Base-by-base conservation (phyloP, 2,888 invertebrate genomes). In the Phortica magna region DNA sequence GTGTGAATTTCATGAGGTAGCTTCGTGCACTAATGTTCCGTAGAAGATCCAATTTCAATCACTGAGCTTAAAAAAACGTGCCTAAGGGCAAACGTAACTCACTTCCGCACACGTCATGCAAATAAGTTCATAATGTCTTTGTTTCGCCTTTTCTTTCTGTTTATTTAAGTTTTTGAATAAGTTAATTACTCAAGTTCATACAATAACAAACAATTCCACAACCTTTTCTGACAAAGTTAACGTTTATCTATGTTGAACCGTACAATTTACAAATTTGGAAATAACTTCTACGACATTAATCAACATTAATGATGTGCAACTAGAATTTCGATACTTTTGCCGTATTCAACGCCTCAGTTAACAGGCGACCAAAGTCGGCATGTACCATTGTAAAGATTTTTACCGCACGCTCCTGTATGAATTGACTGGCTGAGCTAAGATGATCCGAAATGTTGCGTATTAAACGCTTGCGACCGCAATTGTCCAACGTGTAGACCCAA, bases 371-470 rank as follows among this genome's bases (percentile, higher is more conserved):
- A 77, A 97, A 94, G 73, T 96, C 96, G 0, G 95, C 93, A 91
- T 98, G 96, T 0, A 96, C 96, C 88, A 96, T 94, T 41, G 94
- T 92, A 90, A 98, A 98, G 90, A 97, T 95, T 88, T 95, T 95
- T 22, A 98, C 94, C 6, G 96, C 96, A 79, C 98, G 94, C 88
- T 96, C 96, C 92, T 97, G 97, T 83, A 99, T 95, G 91, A 98
- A 98, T 76, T 94, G 94, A 80, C 96, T 95, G 5, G 98, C 97
- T 82, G 94, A 93, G 83, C 94, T 94, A 76, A 99, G 91, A 90
- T 96, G 95, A 5, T 93, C 95, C 0, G 95, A 96, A 85, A 99
- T 94, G 91, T 99, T 99, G 17, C 94, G 92, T 1, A 96, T 94
- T 73, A 96, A 91, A 55, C 98, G 94, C 75, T 94, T 93, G 81